Evolutionary conservation across 2,113 vertebrate genomes (phyloP), one percentile per base, ranked within the genome.

Genomic region (Leucosticte australis): DNA sequence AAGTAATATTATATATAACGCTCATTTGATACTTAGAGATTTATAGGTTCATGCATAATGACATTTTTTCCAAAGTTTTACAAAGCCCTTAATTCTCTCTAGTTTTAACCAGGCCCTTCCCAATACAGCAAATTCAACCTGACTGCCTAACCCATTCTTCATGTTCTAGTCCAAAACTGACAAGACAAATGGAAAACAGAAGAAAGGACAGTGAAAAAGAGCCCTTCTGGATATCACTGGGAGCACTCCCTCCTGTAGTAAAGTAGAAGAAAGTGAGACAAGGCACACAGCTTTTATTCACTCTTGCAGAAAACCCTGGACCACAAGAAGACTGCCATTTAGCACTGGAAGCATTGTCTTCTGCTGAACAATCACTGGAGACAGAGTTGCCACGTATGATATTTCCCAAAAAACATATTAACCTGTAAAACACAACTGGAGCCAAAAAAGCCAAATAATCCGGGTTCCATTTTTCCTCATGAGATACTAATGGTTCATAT

Each of bases 141-240:
- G 1, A 44, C 47, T 64, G 47, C 39, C 39, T 70, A 83, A 90
- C 60, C 67, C 60, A 78, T 83, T 67, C 52, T 75, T 87, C 41
- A 35, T 12, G 28, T 83, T 74, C 63, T 53, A 77, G 50, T 49
- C 50, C 71, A 75, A 90, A 83, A 90, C n/a, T 71, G 83, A 93
- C 82, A 94, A 63, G 83, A 92, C 56, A 80, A 83, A 92, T 31
- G 55, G 67, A 83, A 89, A 92, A 74, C 26, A 89, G 80, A 89
- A 57, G 50, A 87, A 92, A 93, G 44, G 41, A 46, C 21, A 67
- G 76, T 63, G 44, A 64, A 79, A 90, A 74, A 83, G 31, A 75
- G 37, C 31, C 64, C 49, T 81, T 81, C 63, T 64, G 41, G 53
- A 39, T 44, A 87, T n/a, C 73, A 47, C 55, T 56, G 73, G 55